A percentile compares a stretch with the other conserved stretches of the same genome.
Evolutionary conservation across 2,888 invertebrate species (phyloP).

Genomic region (Pinctada fucata): DNA sequence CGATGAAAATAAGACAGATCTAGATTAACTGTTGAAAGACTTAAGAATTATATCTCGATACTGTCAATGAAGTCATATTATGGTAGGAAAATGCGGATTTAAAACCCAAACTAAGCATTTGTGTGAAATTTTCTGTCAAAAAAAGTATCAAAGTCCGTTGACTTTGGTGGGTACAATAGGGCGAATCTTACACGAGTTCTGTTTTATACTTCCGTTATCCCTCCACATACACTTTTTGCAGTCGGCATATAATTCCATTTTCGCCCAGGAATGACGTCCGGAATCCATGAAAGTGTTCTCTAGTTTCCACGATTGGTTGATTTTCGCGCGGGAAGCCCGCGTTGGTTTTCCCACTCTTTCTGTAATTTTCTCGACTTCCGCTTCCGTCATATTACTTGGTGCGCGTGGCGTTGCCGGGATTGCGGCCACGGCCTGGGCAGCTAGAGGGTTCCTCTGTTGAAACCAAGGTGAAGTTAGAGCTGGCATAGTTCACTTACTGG

Average conservation of each 20-base stretch:
- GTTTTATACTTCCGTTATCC: slow-evolving; percentile 52
- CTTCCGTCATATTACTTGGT: slow-evolving; percentile 53
- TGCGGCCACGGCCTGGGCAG: slow-evolving; percentile 46
- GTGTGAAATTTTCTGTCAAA: too few relatives aligned
- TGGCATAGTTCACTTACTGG: slow-evolving; percentile 47
- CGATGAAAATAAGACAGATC: too few relatives aligned
- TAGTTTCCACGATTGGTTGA: slow-evolving; percentile 59
- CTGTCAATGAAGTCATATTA: too few relatives aligned
- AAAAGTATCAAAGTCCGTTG: neutral
- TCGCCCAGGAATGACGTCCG: slow-evolving; percentile 66
- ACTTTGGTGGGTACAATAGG: slow-evolving; percentile 35
- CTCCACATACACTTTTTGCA: slow-evolving; percentile 70
- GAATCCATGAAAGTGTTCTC: slow-evolving; percentile 62
- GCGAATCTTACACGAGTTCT: slow-evolving; percentile 58
- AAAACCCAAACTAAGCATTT: too few relatives aligned
- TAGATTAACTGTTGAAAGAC: too few relatives aligned
- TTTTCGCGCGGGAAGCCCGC: slow-evolving; percentile 57
- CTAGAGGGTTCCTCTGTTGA: slow-evolving; percentile 56
- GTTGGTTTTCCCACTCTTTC: slow-evolving; percentile 59
- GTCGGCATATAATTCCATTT: slow-evolving; percentile 69
- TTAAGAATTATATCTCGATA: too few relatives aligned
- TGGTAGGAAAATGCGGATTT: too few relatives aligned
- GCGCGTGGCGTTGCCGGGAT: slow-evolving; percentile 45
- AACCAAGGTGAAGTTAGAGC: slow-evolving; percentile 64
- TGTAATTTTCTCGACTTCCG: slow-evolving; percentile 58